phyloP scores from a whole-genome alignment of 2,888 invertebrate species.

The Caenorhabditis wallacei region DNA sequence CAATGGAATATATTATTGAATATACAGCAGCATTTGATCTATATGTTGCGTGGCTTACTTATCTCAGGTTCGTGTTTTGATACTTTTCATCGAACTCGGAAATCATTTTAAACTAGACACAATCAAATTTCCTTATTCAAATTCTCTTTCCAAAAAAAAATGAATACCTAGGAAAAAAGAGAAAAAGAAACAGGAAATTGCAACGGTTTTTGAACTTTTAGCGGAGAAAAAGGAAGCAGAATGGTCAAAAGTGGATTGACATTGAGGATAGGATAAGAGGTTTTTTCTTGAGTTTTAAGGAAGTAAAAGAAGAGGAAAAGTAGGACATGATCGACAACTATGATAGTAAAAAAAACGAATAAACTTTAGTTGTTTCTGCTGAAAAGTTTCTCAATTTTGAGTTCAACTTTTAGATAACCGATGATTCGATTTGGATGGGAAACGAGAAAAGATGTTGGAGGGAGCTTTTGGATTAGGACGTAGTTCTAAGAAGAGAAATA shows the following conservation, averaged over 20 bases:
- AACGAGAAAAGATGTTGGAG: neutral
- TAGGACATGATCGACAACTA: constrained; percentile 34
- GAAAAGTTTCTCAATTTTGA: constrained; percentile 19
- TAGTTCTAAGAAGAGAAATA: neutral
- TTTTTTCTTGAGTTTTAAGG: constrained; percentile 44
- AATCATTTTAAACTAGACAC: neutral
- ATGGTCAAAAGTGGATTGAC: constrained; percentile 52
- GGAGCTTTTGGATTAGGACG: neutral
- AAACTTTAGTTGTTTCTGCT: constrained; percentile 4
- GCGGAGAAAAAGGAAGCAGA: constrained; percentile 38
- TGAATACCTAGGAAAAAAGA: neutral
- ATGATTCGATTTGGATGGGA: constrained; percentile 36
- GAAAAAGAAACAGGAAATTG: constrained; percentile 49
- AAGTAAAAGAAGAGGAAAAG: constrained; percentile 24
- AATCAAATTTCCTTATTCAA: constrained; percentile 23
- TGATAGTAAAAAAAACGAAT: constrained; percentile 16
- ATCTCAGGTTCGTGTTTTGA: constrained; percentile 70
- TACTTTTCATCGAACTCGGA: neutral
- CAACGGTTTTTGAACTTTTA: constrained; percentile 55
- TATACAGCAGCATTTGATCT: constrained; percentile 90
- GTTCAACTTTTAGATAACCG: constrained; percentile 4
- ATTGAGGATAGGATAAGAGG: constrained; percentile 40
- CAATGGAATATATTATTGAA: constrained; percentile 91
- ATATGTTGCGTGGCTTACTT: constrained; percentile 80
- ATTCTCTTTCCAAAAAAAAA: neutral